Base-by-base conservation (phyloP, 2,113 vertebrate genomes). In the Nyctereutes procyonoides region DNA sequence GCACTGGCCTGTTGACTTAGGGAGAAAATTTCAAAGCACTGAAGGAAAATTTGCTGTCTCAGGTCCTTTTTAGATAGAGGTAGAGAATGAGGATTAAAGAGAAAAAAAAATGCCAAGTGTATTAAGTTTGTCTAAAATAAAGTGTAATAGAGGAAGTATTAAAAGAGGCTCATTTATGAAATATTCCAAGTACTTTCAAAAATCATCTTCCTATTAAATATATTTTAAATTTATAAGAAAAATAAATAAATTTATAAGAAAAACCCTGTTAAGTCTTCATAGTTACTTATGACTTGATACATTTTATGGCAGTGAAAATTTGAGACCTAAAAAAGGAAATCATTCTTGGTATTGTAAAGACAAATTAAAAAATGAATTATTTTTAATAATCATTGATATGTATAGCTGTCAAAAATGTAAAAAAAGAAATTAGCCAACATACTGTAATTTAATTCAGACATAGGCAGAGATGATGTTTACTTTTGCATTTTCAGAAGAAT, bases 401-500 rank as follows among this genome's bases (percentile, higher is more conserved):
- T 63, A 65, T 87, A 74, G 28, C 35, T 87, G 53, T 92, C 24
- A 91, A 96, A 88, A 86, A 76, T 63, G 10, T 60, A 43, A 88
- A 73, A 65, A 90, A 73, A 65, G 28, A n/a, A 85, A 48, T 48
- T 92, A 95, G 14, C 38, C 19, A 58, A 24, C 80, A 76, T 74
- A 93, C 91, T 95, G 76, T 93, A 82, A 69, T 94, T 93, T 95
- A 96, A 85, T 95, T 93, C 43, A 85, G 48, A 95, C 48, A 87
- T 76, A 90, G 28, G 48, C 51, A 92, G 32, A 90, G 51, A 71
- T 97, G 48, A 81, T 92, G 24, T 87, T 96, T 96, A 89, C 32
- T 87, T 95, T 93, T 73, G 56, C 58, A 16, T 93, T 93, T 62
- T 90, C 73, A 82, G 38, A 93, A 95, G 55, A 96, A 82, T 91